phyloP scores from a whole-genome alignment of 2,888 invertebrate species.

The Eupithecia subumbrata region DNA sequence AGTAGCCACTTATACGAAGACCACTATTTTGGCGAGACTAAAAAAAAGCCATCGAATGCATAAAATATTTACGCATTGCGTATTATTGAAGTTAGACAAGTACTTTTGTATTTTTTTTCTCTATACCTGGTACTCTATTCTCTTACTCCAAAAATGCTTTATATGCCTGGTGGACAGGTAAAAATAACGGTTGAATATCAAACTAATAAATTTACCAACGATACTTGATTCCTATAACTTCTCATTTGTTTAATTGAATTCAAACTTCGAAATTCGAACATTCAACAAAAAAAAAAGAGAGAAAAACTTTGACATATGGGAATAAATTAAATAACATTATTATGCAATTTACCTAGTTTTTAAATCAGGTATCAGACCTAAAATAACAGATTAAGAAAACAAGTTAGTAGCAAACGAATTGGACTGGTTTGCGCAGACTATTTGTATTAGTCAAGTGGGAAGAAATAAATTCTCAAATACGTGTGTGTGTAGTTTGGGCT shows the following conservation, averaged over 20 bases:
- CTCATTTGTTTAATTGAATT: too few relatives aligned
- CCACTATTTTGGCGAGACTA: background rate
- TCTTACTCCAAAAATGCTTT: background rate
- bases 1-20: background rate
- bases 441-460: constrained; percentile 8
- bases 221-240: too few relatives aligned
- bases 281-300: too few relatives aligned
- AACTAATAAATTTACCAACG: too few relatives aligned
- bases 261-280: too few relatives aligned
- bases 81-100: too few relatives aligned
- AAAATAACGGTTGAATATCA: background rate
- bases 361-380: background rate
- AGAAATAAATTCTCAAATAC: constrained; percentile 19
- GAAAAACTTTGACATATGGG: too few relatives aligned
- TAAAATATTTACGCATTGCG: background rate
- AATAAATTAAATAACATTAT: too few relatives aligned
- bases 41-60: background rate
- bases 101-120: too few relatives aligned
- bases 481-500: constrained; percentile 22
- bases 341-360: too few relatives aligned
- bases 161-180: background rate
- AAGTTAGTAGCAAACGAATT: background rate
- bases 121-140: background rate
- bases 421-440: background rate
- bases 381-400: background rate